phyloP scores from a whole-genome alignment of 2,113 vertebrate species.

The Nycticryphes semicollaris region DNA sequence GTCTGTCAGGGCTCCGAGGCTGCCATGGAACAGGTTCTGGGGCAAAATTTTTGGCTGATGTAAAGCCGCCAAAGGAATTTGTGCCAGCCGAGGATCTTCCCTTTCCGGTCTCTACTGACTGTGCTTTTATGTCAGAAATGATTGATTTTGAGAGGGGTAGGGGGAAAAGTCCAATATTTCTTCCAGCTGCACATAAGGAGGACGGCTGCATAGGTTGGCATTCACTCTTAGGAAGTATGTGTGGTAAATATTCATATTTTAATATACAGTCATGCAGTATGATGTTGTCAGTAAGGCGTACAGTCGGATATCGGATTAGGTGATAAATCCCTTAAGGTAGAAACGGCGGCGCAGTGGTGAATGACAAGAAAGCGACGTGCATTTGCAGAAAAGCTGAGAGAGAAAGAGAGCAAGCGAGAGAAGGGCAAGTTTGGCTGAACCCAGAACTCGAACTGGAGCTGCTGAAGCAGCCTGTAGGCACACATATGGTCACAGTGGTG shows the following conservation, averaged over 20 bases:
- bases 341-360: not conserved
- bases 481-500: not conserved
- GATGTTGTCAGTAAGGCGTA: not conserved
- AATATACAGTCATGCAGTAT: too few species aligned
- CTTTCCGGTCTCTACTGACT: not conserved
- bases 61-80: not conserved
- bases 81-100: not conserved
- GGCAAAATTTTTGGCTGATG: not conserved
- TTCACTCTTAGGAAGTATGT: not conserved
- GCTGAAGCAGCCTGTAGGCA: not conserved
- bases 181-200: not conserved
- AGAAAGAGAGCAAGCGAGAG: not conserved
- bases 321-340: not conserved
- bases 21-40: not conserved
- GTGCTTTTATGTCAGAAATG: not conserved
- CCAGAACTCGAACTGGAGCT: not conserved
- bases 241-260: not conserved
- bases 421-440: not conserved
- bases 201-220: not conserved
- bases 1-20: not conserved
- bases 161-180: not conserved
- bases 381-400: not conserved
- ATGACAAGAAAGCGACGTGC: not conserved
- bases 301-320: not conserved
- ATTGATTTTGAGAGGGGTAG: not conserved